A percentile compares a stretch with the other conserved stretches of the same genome.
phyloP scores from a whole-genome alignment of 2,888 invertebrate genomes.

The Dasypolia templi region DNA sequence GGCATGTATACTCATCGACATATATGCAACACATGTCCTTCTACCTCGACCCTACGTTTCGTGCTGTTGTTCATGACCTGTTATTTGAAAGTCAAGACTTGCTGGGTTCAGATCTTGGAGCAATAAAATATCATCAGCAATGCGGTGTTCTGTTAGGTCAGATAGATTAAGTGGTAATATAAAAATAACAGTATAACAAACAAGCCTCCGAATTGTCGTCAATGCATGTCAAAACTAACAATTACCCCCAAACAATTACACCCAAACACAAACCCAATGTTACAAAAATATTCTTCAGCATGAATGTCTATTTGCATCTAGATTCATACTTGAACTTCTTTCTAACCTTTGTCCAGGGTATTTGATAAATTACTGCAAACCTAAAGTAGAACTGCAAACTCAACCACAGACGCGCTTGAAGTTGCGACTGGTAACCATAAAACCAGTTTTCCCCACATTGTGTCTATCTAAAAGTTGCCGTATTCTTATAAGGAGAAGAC shows the following conservation, averaged over 20 bases:
- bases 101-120: too few relatives aligned
- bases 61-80: too few relatives aligned
- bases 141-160: too few relatives aligned
- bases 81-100: too few relatives aligned
- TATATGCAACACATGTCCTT: too few relatives aligned
- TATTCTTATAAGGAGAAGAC: conserved; percentile 52
- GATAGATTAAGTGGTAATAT: background rate
- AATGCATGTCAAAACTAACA: background rate
- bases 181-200: background rate
- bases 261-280: too few relatives aligned
- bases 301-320: background rate
- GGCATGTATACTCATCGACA: too few relatives aligned
- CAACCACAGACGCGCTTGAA: background rate
- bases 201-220: background rate
- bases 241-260: too few relatives aligned
- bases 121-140: too few relatives aligned
- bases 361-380: conserved; percentile 52
- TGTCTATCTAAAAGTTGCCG: conserved; percentile 38
- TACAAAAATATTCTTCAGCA: background rate
- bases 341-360: background rate
- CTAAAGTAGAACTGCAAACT: conserved; percentile 11
- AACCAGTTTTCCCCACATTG: background rate
- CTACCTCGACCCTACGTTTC: too few relatives aligned
- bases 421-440: background rate
- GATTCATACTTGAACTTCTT: background rate